phyloP scores from a whole-genome alignment of 2,113 vertebrate species.

The Brienomyrus longianalis region DNA sequence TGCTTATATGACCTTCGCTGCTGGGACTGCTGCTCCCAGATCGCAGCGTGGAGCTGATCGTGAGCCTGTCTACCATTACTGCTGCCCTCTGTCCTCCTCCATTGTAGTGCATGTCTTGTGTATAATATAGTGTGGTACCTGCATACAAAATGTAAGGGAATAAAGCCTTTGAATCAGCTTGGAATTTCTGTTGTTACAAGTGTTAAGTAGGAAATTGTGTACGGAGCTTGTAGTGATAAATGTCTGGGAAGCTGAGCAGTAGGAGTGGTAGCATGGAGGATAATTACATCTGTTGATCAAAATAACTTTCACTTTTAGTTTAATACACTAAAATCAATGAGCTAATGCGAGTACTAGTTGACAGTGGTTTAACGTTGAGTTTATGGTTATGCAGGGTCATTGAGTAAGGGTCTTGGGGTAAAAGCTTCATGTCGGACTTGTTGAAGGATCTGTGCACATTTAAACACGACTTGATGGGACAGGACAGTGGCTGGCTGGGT shows the following conservation, averaged over 20 bases:
- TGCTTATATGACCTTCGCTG: neutral
- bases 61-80: neutral
- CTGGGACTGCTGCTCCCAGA: neutral
- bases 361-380: neutral
- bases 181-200: neutral
- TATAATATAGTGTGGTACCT: neutral
- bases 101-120: constrained; percentile 6
- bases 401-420: neutral
- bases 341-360: neutral
- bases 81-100: neutral
- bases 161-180: neutral
- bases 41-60: neutral
- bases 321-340: neutral
- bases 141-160: neutral
- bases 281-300: neutral
- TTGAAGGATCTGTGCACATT: neutral
- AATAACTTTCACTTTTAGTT: neutral
- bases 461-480: neutral
- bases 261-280: neutral
- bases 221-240: neutral
- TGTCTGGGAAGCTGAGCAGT: neutral
- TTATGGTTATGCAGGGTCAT: neutral
- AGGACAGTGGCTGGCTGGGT: neutral
- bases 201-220: neutral
- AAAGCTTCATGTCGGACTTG: neutral